These are phyloP conservation scores for Rhinichthys klamathensis DNA, from an alignment of 2,113 vertebrate genomes.

Conservation along the genomic window DNA sequence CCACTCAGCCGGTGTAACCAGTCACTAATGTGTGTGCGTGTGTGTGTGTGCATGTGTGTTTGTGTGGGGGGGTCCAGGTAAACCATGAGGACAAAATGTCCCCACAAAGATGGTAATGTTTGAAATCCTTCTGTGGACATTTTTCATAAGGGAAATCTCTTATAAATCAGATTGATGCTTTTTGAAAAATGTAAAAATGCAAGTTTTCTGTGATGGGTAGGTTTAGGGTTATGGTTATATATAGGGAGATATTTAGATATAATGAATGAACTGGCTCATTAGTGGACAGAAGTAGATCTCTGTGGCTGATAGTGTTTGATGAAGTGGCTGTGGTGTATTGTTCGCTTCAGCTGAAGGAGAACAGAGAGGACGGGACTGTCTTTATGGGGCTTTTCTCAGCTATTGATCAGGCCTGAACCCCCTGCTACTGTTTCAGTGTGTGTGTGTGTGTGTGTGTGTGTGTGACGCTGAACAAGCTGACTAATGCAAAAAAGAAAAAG, in stretches of 20 bases:
- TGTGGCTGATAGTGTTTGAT: background rate
- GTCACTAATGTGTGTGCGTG: too few relatives aligned
- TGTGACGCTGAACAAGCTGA: background rate
- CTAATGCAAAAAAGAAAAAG: background rate
- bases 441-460: constrained; percentile 44
- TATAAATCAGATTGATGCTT: too few relatives aligned
- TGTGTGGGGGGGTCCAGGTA: too few relatives aligned
- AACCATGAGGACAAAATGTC: too few relatives aligned
- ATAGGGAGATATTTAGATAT: background rate
- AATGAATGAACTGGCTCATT: background rate
- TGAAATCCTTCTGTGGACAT: too few relatives aligned
- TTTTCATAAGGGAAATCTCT: too few relatives aligned
- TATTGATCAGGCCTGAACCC: background rate
- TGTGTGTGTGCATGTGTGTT: too few relatives aligned
- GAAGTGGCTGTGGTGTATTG: background rate
- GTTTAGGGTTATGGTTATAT: too few relatives aligned
- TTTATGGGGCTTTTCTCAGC: constrained; percentile 63
- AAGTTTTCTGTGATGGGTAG: too few relatives aligned
- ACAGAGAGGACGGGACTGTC: constrained; percentile 31
- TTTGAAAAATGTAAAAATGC: too few relatives aligned
- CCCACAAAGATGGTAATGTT: too few relatives aligned
- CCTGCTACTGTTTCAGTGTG: background rate
- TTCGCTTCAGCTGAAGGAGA: constrained; percentile 39
- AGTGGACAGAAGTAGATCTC: background rate
- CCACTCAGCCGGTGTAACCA: too few relatives aligned